phyloP scores from a whole-genome alignment of 1,140 invertebrate genomes.

The Lysiphlebus fabarum region DNA sequence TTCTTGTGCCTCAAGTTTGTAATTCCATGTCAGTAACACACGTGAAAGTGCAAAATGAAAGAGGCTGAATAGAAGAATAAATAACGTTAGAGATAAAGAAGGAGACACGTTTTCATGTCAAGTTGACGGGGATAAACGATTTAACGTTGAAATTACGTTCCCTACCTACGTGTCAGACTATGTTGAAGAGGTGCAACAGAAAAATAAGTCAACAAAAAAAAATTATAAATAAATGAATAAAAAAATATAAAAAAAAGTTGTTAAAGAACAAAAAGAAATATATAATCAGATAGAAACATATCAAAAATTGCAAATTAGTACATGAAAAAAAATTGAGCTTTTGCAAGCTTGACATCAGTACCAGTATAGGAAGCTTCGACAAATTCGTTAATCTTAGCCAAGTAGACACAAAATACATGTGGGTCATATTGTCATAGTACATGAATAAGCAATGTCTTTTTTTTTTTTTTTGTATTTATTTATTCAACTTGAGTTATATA shows the following conservation, averaged over 20 bases:
- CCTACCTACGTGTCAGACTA: conserved; percentile 9
- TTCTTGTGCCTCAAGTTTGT: conserved; percentile 7
- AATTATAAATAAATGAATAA: neutral
- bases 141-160: conserved; percentile 13
- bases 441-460: too few relatives aligned
- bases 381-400: too few relatives aligned
- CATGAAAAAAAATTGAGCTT: neutral
- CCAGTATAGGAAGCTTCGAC: too few relatives aligned
- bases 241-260: neutral
- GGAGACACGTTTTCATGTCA: conserved; percentile 14
- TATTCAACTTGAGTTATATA: too few relatives aligned
- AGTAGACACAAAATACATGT: too few relatives aligned
- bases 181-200: neutral
- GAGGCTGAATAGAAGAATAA: conserved; percentile 7
- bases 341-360: too few relatives aligned
- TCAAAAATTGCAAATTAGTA: conserved; percentile 1
- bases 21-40: conserved; percentile 7
- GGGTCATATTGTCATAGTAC: too few relatives aligned
- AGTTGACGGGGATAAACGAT: conserved; percentile 14
- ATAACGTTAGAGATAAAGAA: conserved; percentile 14
- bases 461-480: too few relatives aligned
- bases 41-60: conserved; percentile 10
- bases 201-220: neutral
- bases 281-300: neutral
- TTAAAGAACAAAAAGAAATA: neutral